Evolutionary conservation across 2,797 vertebrate species (phyloP), one percentile per base, ranked within the genome.

Genomic region (Rhinoraja longicauda): DNA sequence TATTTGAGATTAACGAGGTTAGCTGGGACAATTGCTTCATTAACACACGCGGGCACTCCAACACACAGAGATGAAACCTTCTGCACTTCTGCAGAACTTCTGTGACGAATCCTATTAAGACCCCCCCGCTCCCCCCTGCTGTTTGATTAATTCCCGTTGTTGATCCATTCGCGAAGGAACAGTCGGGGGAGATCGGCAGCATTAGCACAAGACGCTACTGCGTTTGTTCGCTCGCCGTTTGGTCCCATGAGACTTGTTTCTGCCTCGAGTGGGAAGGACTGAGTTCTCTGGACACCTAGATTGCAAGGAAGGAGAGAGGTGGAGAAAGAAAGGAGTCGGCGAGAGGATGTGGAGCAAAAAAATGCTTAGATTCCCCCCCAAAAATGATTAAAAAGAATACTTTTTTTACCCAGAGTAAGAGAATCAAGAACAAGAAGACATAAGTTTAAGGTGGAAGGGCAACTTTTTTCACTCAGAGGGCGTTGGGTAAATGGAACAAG

Each of bases 21-120:
- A 32, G 59, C 64, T 36, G 88, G 36, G 45, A 45, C 64, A 90
- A 90, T 45, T 45, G 64, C 70, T 90, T 90, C 88, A 90, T 90
- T 90, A 90, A 72, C 82, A 45, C 36, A 67, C 29, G 26, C 88
- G 72, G 2, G 32, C 19, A 19, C 67, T 17, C 67, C 17, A 15
- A 19, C 67, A 72, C 70, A 72, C 70, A 72, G 45, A 45, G 45
- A 45, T 45, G 45, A 45, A 45, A 45, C 45, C 45, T 2, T 45
- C 45, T 45, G 45, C 45, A 45, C 45, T 45, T 45, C 2, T 45
- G 45, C 45, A 45, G 45, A 45, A 45, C 45, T 1, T 45, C 1
- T 45, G 45, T 45, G n/a, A 59, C 17, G n/a, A 67, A 67, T 36
- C 59, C n/a, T 7, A 36, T 64, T 67, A 36, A 64, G 29, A 64